Base-by-base conservation (phyloP, 2,113 vertebrate genomes). In the Oryzias curvinotus region DNA sequence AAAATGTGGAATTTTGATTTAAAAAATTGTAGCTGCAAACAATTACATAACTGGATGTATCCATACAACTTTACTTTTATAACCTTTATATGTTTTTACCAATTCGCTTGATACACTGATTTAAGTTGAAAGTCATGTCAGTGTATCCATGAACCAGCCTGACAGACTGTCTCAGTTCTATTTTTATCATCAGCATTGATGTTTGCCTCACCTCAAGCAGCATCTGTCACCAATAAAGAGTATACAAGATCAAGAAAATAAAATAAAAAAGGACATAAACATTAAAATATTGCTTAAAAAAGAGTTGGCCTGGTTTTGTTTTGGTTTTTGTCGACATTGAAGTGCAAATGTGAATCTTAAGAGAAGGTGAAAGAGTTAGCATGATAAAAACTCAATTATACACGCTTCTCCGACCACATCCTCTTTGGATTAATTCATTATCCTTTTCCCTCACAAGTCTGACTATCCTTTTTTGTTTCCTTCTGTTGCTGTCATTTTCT, bases 401-500 rank as follows among this genome's bases (percentile, higher is more conserved):
- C 36, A 45, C 7, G 15, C 45, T n/a, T n/a, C 15, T 8, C 16
- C 3, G 1, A 47, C 16, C 6, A 45, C 14, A 45, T 17, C 44
- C 16, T 17, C 6, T 17, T 17, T 17, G 6, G 44, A 16, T 6
- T 14, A 46, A 46, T 46, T 5, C 14, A 46, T 47, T 47, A 7
- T 17, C 7, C n/a, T 47, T 8, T 7, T 10, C 10, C n/a, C 47
- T 4, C 12, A 7, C 7, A n/a, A 18, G 47, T 65, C 49, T 48
- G 17, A 4, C 57, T 43, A 18, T 13, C 6, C 14, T 6, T 18
- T 16, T 16, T 62, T 7, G n/a, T 47, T 57, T 16, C 4, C n/a
- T 45, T 61, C 30, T 21, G 14, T 15, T 60, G 23, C 12, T 15
- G 43, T 50, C 14, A 58, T 69, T 57, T 65, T 47, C 13, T 58